These are phyloP conservation scores for Ochropacha duplaris DNA, from an alignment of 2,888 invertebrate genomes.

Conservation along the genomic window DNA sequence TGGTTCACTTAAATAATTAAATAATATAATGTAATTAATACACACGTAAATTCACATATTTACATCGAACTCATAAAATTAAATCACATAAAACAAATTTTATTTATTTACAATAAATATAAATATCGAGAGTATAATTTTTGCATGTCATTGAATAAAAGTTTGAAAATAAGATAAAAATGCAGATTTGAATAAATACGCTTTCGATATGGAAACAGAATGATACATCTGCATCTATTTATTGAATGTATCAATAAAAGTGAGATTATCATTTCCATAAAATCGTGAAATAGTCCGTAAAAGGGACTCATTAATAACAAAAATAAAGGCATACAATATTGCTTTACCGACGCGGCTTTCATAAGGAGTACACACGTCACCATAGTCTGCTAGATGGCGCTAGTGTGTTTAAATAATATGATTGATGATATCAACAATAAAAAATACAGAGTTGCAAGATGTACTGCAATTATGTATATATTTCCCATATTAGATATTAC, in stretches of 20 bases:
- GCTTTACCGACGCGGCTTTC: conserved; percentile 42
- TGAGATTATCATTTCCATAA: conserved; percentile 50
- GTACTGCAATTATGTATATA: no score
- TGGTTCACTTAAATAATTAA: conserved; percentile 58
- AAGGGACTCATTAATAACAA: conserved; percentile 25
- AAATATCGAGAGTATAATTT: conserved; percentile 12
- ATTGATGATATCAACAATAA: no score
- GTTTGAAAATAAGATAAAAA: conserved; percentile 12
- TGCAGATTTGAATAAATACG: conserved; percentile 16
- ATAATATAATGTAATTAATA: conserved; percentile 58
- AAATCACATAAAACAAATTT: conserved; percentile 64
- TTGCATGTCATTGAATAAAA: conserved; percentile 16
- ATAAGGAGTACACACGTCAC: not conserved
- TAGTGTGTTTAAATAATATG: not conserved
- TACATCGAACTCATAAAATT: conserved; percentile 68
- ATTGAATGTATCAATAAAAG: conserved; percentile 57
- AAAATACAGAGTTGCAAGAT: no score
- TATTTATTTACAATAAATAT: conserved; percentile 68
- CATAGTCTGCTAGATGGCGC: not conserved
- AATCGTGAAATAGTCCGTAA: conserved; percentile 23
- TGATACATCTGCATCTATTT: conserved; percentile 36
- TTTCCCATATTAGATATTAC: not conserved
- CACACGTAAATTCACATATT: conserved; percentile 76
- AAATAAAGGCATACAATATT: conserved; percentile 48
- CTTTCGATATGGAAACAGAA: conserved; percentile 31